Evolutionary conservation across 2,113 vertebrate species (phyloP).

Genomic region (Nibea coibor): DNA sequence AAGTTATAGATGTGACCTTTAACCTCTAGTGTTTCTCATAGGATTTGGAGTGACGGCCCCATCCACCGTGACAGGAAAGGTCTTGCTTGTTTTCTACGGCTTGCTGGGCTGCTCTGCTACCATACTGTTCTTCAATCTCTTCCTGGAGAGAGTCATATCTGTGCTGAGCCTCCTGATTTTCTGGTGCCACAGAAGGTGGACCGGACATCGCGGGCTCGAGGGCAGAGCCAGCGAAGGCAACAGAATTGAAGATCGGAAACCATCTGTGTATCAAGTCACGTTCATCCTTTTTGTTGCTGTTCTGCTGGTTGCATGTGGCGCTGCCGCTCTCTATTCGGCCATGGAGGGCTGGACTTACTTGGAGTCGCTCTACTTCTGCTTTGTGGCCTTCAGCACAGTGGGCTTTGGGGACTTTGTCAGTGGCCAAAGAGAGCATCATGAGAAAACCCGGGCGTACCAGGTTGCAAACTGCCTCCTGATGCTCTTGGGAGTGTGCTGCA

Average conservation of each 20-base stretch:
- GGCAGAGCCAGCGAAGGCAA: background rate
- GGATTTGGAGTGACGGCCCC: constrained; percentile 79
- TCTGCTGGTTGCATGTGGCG: constrained; percentile 62
- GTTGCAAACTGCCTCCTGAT: constrained; percentile 76
- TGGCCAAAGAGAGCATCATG: constrained; percentile 64
- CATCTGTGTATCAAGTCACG: constrained; percentile 69
- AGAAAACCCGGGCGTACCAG: constrained; percentile 61
- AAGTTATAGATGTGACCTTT: background rate
- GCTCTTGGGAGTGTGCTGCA: constrained; percentile 76
- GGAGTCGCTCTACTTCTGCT: constrained; percentile 81
- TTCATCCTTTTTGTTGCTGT: constrained; percentile 66
- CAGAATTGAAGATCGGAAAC: constrained; percentile 55
- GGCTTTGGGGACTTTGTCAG: constrained; percentile 83
- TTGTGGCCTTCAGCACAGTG: constrained; percentile 78
- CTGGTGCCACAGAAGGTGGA: constrained; percentile 54
- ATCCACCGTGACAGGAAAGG: constrained; percentile 67
- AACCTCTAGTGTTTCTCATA: constrained; percentile 37
- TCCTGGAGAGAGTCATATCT: constrained; percentile 64
- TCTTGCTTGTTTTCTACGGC: constrained; percentile 79
- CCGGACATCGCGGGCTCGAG: background rate
- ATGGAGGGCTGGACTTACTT: constrained; percentile 77
- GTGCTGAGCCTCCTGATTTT: constrained; percentile 59
- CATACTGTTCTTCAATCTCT: constrained; percentile 77
- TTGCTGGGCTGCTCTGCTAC: constrained; percentile 75
- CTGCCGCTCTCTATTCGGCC: constrained; percentile 72